phyloP scores from a whole-genome alignment of 2,113 vertebrate genomes.

The Mirounga angustirostris region DNA sequence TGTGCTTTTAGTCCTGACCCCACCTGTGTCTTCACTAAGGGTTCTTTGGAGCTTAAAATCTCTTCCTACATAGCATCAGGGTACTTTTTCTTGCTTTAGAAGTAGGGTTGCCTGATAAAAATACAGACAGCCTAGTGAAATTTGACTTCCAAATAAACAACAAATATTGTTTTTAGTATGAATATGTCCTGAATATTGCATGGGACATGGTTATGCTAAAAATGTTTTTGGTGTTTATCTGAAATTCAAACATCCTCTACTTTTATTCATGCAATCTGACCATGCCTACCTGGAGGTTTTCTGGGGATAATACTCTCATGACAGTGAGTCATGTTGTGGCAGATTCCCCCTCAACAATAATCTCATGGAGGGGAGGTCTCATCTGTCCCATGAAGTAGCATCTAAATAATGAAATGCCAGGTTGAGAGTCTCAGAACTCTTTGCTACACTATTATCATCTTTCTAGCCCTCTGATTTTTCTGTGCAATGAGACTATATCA shows the following conservation, averaged over 20 bases:
- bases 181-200: neutral
- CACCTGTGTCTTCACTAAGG: neutral
- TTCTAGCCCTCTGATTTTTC: neutral
- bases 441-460: neutral
- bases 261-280: neutral
- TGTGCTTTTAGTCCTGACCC: neutral
- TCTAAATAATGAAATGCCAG: neutral
- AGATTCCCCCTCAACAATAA: neutral
- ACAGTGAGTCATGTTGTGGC: neutral
- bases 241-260: neutral
- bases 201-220: neutral
- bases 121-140: neutral
- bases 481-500: constrained; percentile 31
- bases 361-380: neutral
- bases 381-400: neutral
- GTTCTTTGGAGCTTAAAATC: neutral
- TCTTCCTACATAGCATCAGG: neutral
- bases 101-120: neutral
- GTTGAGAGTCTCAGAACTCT: neutral
- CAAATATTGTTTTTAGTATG: neutral
- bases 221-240: neutral
- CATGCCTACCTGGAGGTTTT: neutral
- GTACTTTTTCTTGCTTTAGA: neutral
- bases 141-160: neutral
- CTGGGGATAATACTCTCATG: neutral